Evolutionary conservation across 2,113 vertebrate species (phyloP).

Genomic region (Cyprinodon brontotheroides): DNA sequence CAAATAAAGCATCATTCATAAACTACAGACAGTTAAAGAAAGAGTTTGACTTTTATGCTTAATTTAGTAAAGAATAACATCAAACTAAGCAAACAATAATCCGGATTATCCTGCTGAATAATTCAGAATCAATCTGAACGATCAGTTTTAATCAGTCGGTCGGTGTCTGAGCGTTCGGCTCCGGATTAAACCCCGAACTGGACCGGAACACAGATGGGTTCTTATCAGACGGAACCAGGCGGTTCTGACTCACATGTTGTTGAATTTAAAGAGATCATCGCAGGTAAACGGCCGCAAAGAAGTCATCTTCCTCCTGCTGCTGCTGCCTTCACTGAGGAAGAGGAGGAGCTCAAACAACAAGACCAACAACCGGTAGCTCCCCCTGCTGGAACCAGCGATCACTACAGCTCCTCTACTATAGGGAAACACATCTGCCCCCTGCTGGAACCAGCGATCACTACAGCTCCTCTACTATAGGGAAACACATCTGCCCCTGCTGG

Average conservation of each 20-base stretch:
- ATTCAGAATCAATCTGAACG: background rate
- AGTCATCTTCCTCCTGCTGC: conserved; percentile 79
- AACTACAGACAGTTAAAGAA: background rate
- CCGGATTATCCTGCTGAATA: background rate
- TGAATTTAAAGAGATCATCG: conserved; percentile 95
- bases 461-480: too few species aligned
- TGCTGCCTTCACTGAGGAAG: conserved; percentile 16
- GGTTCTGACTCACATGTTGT: conserved; percentile 88
- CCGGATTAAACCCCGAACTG: background rate
- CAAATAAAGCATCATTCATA: background rate
- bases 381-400: conserved; percentile 1
- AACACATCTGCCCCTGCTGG: too few species aligned
- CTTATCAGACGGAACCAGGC: background rate
- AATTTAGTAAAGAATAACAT: background rate
- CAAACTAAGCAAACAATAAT: too few species aligned
- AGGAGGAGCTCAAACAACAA: background rate
- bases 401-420: background rate
- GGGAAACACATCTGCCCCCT: background rate
- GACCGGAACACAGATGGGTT: too few species aligned
- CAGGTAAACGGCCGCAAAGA: conserved; percentile 91
- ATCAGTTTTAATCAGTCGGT: background rate
- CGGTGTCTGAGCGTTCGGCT: background rate
- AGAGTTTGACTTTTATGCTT: background rate
- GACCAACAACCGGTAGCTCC: background rate
- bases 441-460: too few species aligned